Evolutionary conservation across 2,797 vertebrate species (phyloP), one percentile per base, ranked within the genome.

Genomic region (Acanthurus leucopareius): DNA sequence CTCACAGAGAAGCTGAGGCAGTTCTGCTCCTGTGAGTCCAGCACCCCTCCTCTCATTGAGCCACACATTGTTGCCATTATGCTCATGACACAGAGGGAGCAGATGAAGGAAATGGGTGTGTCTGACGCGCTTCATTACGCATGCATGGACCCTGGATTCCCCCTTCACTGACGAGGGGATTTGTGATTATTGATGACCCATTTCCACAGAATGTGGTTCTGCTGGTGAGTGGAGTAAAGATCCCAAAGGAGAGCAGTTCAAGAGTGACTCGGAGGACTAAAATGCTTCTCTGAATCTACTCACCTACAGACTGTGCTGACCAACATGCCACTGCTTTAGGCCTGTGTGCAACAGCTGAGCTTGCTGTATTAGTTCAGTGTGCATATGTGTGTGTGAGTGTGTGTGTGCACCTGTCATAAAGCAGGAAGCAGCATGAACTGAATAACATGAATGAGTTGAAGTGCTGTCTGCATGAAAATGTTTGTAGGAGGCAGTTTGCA

Each of bases 11-110:
- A 75, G 52, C 63, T 64, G 51, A 66, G 53, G 75, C 32, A 63
- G 74, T 11, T 67, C 38, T 15, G 48, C 19, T 25, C 63, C 19
- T 17, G 17, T 0, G 14, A 72, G 49, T 72, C 16, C 59, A 59
- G n/a, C 1, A 3, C 69, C 59, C 62, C 65, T 71, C 79, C 64
- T 58, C 35, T 51, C 28, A 68, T 19, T 64, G 77, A 79, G 51
- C 47, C 83, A 70, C 86, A 90, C 67, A 79, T 84, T 90, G 67
- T 85, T 90, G 65, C 52, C 77, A 79, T 87, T 88, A 86, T 66
- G 32, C 28, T 85, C 75, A 62, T 67, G 64, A 77, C 68, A 79
- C 82, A 62, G 53, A 61, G 62, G 32, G 63, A 84, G 81, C 73
- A 73, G 45, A 83, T 83, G 75, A 85, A 71, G 76, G 42, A 61